Evolutionary conservation across 2,888 invertebrate genomes (phyloP).

Genomic region (Zootermopsis nevadensis): DNA sequence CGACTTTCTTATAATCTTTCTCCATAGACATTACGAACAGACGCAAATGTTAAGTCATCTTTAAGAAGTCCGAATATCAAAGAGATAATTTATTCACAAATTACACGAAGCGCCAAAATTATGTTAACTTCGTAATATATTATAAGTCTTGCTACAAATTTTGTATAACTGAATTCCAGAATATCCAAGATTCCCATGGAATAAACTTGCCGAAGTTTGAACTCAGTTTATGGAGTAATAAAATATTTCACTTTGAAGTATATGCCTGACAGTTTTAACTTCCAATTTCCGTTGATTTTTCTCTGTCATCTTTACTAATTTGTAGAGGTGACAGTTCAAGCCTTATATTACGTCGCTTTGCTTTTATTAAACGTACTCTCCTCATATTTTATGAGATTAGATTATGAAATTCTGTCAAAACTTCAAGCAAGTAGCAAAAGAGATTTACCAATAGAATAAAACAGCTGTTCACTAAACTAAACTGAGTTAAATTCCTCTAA

Average conservation of each 20-base stretch:
- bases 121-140: too few species aligned
- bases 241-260: conserved; percentile 28
- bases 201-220: background rate
- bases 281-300: conserved; percentile 15
- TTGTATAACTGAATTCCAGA: background rate
- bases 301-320: conserved; percentile 24
- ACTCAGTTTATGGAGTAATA: conserved; percentile 15
- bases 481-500: conserved; percentile 13
- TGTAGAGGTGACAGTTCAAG: conserved; percentile 12
- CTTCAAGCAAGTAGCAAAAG: background rate
- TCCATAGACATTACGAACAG: too few species aligned
- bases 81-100: too few species aligned
- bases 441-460: conserved; percentile 27
- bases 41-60: too few species aligned
- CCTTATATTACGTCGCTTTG: background rate
- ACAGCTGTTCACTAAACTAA: conserved; percentile 26
- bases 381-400: conserved; percentile 1
- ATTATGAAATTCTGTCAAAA: conserved; percentile 1
- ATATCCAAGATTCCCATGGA: background rate
- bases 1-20: too few species aligned
- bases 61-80: too few species aligned
- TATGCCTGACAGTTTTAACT: conserved; percentile 2
- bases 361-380: background rate
- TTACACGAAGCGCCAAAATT: too few species aligned
- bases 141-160: background rate